phyloP scores from a whole-genome alignment of 2,888 invertebrate species.

The Scrobipalpa atriplicella region DNA sequence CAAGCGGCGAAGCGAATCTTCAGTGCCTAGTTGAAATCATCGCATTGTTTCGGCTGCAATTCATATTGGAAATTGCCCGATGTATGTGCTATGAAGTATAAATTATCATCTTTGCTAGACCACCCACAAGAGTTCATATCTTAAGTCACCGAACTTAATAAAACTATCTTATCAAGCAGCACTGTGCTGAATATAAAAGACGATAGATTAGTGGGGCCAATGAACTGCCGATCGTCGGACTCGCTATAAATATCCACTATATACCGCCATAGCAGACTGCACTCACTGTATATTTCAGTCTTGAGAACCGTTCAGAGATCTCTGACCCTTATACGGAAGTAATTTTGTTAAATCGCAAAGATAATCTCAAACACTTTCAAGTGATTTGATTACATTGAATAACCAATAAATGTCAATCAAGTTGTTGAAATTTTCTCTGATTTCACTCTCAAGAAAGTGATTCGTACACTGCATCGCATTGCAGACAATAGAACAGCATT shows the following conservation, averaged over 20 bases:
- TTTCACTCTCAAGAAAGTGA: conserved; percentile 13
- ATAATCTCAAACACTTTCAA: conserved; percentile 9
- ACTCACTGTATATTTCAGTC: conserved; percentile 47
- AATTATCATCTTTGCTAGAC: neutral
- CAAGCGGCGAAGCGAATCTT: conserved; percentile 45
- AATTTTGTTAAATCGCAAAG: conserved; percentile 7
- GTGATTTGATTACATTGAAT: neutral
- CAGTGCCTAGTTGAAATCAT: conserved; percentile 42
- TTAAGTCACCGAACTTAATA: conserved; percentile 29
- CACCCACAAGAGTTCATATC: neutral
- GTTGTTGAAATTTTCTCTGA: too few relatives aligned
- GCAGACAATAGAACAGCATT: neutral
- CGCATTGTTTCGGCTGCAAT: conserved; percentile 5
- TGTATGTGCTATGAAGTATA: too few relatives aligned
- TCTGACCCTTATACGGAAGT: conserved; percentile 30
- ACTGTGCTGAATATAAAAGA: conserved; percentile 43
- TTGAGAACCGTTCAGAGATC: conserved; percentile 53
- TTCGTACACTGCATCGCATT: neutral
- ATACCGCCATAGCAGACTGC: conserved; percentile 57
- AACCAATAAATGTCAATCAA: conserved; percentile 2
- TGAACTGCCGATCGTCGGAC: conserved; percentile 55
- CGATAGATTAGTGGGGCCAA: conserved; percentile 61
- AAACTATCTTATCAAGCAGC: conserved; percentile 55
- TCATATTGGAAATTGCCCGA: neutral
- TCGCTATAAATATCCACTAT: conserved; percentile 71